phyloP scores from a whole-genome alignment of 1,140 invertebrate species.

The Drosophila subobscura region DNA sequence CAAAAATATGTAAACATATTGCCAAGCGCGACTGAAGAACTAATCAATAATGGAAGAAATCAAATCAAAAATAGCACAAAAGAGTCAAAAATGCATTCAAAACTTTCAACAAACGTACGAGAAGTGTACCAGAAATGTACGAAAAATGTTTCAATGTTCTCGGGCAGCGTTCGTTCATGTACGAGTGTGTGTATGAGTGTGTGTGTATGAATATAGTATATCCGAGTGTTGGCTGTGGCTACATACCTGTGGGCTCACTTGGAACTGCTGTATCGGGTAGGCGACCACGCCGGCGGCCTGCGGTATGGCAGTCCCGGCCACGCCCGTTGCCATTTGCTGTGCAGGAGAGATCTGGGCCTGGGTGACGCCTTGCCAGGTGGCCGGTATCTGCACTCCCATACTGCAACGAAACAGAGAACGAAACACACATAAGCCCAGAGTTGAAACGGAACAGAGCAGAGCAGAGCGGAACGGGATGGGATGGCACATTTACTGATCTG shows the following conservation, averaged over 20 bases:
- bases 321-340: slow-evolving; percentile 85
- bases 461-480: too few species aligned
- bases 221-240: slow-evolving; percentile 2
- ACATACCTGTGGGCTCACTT: slow-evolving; percentile 86
- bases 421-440: slow-evolving; percentile 33
- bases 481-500: slow-evolving; percentile 15
- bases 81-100: slow-evolving; percentile 57
- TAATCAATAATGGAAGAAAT: slow-evolving; percentile 35
- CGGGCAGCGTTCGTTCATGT: slow-evolving; percentile 24
- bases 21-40: slow-evolving; percentile 27
- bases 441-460: not conserved
- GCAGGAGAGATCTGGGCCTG: slow-evolving; percentile 86
- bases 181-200: slow-evolving; percentile 23
- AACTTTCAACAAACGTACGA: slow-evolving; percentile 69
- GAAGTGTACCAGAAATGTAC: slow-evolving; percentile 41
- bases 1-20: slow-evolving; percentile 30
- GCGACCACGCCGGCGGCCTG: slow-evolving; percentile 89
- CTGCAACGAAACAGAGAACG: slow-evolving; percentile 82
- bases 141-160: slow-evolving; percentile 63
- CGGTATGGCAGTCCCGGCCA: slow-evolving; percentile 85
- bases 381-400: slow-evolving; percentile 90
- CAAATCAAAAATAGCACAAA: slow-evolving; percentile 18
- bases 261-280: slow-evolving; percentile 94
- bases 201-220: slow-evolving; percentile 17
- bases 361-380: slow-evolving; percentile 87